These are phyloP conservation scores for Sinocyclocheilus rhinocerous DNA, from an alignment of 2,113 vertebrate genomes.

Conservation along the genomic window DNA sequence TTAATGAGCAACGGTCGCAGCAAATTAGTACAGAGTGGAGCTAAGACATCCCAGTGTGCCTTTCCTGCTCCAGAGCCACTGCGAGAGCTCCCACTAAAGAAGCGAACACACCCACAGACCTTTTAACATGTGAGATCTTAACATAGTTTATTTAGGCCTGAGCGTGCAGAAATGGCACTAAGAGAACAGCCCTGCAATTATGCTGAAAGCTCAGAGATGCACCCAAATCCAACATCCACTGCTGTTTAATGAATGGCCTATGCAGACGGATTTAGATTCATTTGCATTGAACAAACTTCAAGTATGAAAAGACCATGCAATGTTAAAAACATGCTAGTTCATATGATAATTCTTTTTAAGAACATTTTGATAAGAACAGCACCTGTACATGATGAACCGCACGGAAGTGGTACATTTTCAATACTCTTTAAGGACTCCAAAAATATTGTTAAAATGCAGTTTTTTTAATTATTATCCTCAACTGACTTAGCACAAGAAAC, in stretches of 20 bases:
- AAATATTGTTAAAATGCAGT: background rate
- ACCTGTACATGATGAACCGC: background rate
- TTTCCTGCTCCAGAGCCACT: slow-evolving; percentile 54
- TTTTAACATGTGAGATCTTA: slow-evolving; percentile 68
- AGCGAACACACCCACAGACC: slow-evolving; percentile 70
- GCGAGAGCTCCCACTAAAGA: slow-evolving; percentile 59
- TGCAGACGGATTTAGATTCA: slow-evolving; percentile 36
- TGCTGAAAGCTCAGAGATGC: slow-evolving; percentile 57
- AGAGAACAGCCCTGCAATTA: slow-evolving; percentile 63
- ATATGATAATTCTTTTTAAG: slow-evolving; percentile 5
- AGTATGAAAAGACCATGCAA: background rate
- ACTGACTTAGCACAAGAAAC: background rate
- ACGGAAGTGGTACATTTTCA: background rate
- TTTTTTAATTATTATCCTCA: background rate
- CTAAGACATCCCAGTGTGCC: slow-evolving; percentile 66
- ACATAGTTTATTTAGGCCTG: slow-evolving; percentile 69
- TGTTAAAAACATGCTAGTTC: background rate
- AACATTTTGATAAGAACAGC: slow-evolving; percentile 15
- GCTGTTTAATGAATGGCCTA: slow-evolving; percentile 31
- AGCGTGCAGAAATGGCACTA: slow-evolving; percentile 67
- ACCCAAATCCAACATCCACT: slow-evolving; percentile 52
- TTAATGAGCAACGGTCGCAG: slow-evolving; percentile 74
- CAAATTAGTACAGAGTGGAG: slow-evolving; percentile 71
- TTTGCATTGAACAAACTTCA: slow-evolving; percentile 42
- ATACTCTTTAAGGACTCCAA: background rate